Conservation (phyloP, 2,888 invertebrate genomes). For the Pilophorus perplexus region DNA sequence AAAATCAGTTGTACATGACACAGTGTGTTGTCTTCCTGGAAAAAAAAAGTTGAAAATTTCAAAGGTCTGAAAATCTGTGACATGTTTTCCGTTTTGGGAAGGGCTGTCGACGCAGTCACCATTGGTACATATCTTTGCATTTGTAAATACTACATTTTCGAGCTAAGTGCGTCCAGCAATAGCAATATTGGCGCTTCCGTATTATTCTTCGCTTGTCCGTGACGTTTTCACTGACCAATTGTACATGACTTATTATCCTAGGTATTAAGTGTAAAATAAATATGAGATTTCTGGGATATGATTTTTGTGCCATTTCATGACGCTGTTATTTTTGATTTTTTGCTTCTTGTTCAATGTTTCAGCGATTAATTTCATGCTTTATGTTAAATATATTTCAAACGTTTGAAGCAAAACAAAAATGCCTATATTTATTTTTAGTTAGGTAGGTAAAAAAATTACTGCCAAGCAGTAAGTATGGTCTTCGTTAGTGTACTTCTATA, state of each 20-base stretch:
- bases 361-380: too few species aligned
- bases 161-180: too few species aligned
- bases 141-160: too few species aligned
- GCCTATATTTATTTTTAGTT: constrained; percentile 41
- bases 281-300: not conserved
- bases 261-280: not conserved
- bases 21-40: too few species aligned
- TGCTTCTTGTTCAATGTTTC: constrained; percentile 21
- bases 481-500: constrained; percentile 3
- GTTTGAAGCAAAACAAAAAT: constrained; percentile 45
- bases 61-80: too few species aligned
- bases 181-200: too few species aligned
- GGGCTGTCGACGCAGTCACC: constrained; percentile 13
- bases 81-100: too few species aligned
- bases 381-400: constrained; percentile 28
- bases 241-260: too few species aligned
- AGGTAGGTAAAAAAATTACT: constrained; percentile 33
- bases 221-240: too few species aligned
- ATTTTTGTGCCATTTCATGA: constrained; percentile 27
- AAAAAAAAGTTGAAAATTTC: too few species aligned
- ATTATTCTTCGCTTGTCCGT: too few species aligned
- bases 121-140: constrained; percentile 25
- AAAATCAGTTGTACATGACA: too few species aligned
- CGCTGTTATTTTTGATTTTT: constrained; percentile 9
- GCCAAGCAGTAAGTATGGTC: constrained; percentile 42